Conservation (phyloP, 2,888 invertebrate species). For the Sialis lutaria region DNA sequence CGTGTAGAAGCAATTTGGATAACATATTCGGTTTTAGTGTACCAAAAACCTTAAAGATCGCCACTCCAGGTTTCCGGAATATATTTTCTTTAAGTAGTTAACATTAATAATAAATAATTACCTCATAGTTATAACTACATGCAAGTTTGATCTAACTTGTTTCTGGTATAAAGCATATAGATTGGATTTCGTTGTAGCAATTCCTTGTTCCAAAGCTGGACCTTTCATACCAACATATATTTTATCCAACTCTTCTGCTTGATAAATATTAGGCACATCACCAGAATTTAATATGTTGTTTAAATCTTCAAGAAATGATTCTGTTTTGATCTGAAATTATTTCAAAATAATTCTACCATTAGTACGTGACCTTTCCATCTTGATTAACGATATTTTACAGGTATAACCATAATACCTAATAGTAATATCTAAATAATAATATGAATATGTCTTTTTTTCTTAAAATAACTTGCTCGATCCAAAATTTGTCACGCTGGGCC, state of each 20-base stretch:
- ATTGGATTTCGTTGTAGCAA: constrained; percentile 67
- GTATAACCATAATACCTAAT: not conserved
- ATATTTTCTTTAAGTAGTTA: too few relatives aligned
- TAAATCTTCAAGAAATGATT: constrained; percentile 73
- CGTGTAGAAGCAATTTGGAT: too few relatives aligned
- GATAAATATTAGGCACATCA: constrained; percentile 78
- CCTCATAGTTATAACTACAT: constrained; percentile 61
- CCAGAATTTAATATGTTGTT: constrained; percentile 79
- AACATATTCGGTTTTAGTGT: too few relatives aligned
- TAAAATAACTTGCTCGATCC: too few relatives aligned
- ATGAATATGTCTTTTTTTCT: too few relatives aligned
- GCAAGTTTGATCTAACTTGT: constrained; percentile 62
- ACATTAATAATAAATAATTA: constrained; percentile 12
- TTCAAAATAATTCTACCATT: constrained; percentile 5
- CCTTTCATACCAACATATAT: constrained; percentile 59
- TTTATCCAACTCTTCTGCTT: constrained; percentile 61
- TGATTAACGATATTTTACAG: not conserved
- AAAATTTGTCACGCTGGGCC: too few relatives aligned
- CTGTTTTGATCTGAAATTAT: constrained; percentile 57
- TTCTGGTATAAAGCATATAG: constrained; percentile 70
- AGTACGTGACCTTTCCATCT: not conserved
- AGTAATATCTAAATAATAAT: not conserved
- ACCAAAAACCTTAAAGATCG: too few relatives aligned
- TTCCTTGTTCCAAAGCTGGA: constrained; percentile 52
- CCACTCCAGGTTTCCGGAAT: too few relatives aligned